phyloP scores from a whole-genome alignment of 2,113 vertebrate species.

The Rousettus leschenaultii region DNA sequence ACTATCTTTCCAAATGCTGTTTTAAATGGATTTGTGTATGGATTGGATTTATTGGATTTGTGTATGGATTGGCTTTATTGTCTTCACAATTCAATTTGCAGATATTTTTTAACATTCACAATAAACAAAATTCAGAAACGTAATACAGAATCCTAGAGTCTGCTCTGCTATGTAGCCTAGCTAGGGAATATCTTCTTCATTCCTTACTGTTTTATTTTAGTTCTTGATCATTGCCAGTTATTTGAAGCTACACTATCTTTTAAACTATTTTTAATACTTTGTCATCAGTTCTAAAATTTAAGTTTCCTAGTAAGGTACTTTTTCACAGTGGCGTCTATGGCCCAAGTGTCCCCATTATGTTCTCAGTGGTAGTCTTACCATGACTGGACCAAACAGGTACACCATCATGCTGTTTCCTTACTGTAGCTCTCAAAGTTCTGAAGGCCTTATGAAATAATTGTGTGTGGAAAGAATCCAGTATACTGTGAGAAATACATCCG shows the following conservation, averaged over 20 bases:
- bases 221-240: background rate
- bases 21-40: background rate
- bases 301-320: background rate
- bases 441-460: background rate
- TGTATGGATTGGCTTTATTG: background rate
- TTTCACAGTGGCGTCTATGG: background rate
- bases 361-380: background rate
- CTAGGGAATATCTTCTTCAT: background rate
- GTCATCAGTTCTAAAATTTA: background rate
- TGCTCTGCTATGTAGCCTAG: background rate
- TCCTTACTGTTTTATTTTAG: background rate
- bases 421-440: background rate
- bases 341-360: background rate
- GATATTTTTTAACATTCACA: background rate
- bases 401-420: background rate
- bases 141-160: background rate
- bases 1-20: background rate
- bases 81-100: background rate
- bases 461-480: background rate
- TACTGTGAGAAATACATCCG: background rate
- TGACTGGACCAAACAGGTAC: background rate
- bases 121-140: background rate
- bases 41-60: background rate
- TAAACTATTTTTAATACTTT: conserved; percentile 16
- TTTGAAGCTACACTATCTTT: conserved; percentile 4